These are phyloP conservation scores for Parnassius mnemosyne DNA, from an alignment of 2,888 invertebrate species.

Conservation along the genomic window DNA sequence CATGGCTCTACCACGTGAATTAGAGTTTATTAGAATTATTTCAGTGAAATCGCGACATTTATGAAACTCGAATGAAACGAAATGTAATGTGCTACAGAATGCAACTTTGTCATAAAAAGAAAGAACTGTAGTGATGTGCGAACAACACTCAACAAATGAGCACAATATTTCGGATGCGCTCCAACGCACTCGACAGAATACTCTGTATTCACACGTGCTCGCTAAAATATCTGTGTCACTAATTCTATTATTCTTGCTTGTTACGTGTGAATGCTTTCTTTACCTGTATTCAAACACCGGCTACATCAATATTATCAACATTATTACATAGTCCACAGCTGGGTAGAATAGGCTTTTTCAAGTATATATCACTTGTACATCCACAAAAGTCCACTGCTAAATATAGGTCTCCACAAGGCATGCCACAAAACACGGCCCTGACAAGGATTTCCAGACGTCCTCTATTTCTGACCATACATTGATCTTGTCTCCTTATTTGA, in stretches of 20 bases:
- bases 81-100: neutral
- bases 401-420: no score
- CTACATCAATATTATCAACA: no score
- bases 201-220: neutral
- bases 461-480: no score
- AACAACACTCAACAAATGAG: conserved; percentile 3
- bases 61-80: neutral
- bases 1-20: no score
- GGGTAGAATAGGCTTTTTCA: no score
- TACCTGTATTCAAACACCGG: no score
- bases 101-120: neutral
- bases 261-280: neutral
- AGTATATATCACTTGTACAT: no score
- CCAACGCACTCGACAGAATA: conserved; percentile 1
- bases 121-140: neutral
- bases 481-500: no score
- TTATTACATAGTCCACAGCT: no score
- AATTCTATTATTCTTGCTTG: neutral
- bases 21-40: conserved; percentile 10
- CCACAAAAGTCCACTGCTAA: no score
- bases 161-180: conserved; percentile 4
- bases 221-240: conserved; percentile 2
- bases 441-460: no score
- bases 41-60: conserved; percentile 18
- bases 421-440: no score